phyloP scores from a whole-genome alignment of 2,797 vertebrate genomes.

The Eupleurogrammus muticus region DNA sequence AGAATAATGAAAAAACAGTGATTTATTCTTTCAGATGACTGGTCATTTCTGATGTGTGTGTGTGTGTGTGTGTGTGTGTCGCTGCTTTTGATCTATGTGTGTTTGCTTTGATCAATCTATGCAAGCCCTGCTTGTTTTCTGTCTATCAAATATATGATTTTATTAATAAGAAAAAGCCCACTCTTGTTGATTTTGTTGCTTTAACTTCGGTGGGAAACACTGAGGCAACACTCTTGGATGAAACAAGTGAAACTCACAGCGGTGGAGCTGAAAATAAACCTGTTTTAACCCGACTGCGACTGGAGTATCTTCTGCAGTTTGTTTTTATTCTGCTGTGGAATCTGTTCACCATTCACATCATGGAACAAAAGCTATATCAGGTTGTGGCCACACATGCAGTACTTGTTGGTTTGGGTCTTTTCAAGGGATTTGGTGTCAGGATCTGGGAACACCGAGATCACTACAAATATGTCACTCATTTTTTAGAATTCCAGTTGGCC shows the following conservation, averaged over 20 bases:
- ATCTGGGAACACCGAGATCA: too few relatives aligned
- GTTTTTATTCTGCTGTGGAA: too few relatives aligned
- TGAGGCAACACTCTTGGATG: not conserved
- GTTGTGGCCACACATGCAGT: too few relatives aligned
- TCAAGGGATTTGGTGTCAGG: too few relatives aligned
- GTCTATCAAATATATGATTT: not conserved
- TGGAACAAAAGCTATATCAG: too few relatives aligned
- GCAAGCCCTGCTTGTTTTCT: not conserved
- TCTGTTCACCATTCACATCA: too few relatives aligned
- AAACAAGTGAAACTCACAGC: not conserved
- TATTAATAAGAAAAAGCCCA: not conserved
- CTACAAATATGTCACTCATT: too few relatives aligned
- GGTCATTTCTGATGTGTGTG: constrained; percentile 6
- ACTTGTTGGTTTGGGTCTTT: too few relatives aligned
- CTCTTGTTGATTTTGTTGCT: not conserved
- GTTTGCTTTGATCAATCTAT: constrained; percentile 11
- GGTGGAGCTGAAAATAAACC: not conserved
- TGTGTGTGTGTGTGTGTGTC: not conserved
- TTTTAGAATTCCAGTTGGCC: too few relatives aligned
- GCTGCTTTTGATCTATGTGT: constrained; percentile 1
- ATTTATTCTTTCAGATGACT: constrained; percentile 12
- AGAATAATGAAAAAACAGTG: not conserved
- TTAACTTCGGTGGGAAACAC: not conserved
- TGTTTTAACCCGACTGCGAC: not conserved
- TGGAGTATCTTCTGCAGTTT: too few relatives aligned